These are phyloP conservation scores for Microcebus griseorufus DNA, from an alignment of 2,113 vertebrate species.

Conservation along the genomic window DNA sequence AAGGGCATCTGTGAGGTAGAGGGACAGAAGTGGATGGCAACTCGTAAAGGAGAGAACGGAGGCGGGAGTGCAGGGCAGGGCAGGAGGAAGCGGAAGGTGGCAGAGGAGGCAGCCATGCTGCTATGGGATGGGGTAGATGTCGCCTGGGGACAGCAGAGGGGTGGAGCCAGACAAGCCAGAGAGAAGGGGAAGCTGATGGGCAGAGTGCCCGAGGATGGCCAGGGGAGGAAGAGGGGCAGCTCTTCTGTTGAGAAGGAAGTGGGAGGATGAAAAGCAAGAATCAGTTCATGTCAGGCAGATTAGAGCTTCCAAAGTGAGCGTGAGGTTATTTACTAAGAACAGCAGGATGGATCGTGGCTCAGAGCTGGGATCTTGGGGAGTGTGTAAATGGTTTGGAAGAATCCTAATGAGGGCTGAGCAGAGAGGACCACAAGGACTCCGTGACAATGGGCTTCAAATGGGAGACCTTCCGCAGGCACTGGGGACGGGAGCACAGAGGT, in stretches of 20 bases:
- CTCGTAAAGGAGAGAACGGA: neutral
- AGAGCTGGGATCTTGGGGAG: neutral
- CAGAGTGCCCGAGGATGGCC: neutral
- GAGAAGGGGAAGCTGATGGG: neutral
- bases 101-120: neutral
- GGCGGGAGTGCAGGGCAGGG: neutral
- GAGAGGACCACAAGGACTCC: neutral
- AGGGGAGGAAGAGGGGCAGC: neutral
- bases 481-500: neutral
- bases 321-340: neutral
- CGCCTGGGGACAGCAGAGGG: neutral
- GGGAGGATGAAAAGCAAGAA: neutral
- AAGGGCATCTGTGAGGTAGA: neutral
- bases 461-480: neutral
- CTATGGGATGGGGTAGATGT: rapidly evolving
- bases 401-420: neutral
- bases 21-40: neutral
- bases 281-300: neutral
- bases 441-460: neutral
- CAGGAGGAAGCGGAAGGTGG: neutral
- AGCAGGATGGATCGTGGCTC: neutral
- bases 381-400: neutral
- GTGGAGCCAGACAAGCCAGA: neutral
- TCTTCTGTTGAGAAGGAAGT: neutral
- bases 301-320: neutral